Evolutionary conservation across 2,797 vertebrate genomes (phyloP).

Genomic region (Gallinago nigripennis): DNA sequence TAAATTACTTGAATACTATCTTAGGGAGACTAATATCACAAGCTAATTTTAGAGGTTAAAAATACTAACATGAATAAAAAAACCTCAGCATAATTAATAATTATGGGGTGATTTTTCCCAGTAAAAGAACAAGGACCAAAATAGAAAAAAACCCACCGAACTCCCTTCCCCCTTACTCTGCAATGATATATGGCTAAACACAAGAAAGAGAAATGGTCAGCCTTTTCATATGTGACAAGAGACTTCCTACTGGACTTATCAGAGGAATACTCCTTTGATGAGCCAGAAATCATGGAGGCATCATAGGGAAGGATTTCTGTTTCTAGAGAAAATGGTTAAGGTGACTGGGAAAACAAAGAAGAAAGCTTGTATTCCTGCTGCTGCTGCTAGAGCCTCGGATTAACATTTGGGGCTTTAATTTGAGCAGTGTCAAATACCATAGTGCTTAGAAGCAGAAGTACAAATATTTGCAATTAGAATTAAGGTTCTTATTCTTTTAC

Average conservation of each 20-base stretch:
- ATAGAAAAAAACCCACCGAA: not conserved
- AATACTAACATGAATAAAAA: not conserved
- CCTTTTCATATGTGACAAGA: not conserved
- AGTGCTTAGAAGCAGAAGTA: conserved; percentile 32
- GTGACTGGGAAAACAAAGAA: conserved; percentile 41
- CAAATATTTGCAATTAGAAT: conserved; percentile 56
- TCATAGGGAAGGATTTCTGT: not conserved
- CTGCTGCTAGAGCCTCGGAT: not conserved
- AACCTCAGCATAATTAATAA: not conserved
- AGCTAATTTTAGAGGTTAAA: not conserved
- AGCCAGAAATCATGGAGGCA: conserved; percentile 1
- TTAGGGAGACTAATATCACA: not conserved
- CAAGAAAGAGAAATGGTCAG: not conserved
- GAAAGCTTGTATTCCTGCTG: conserved; percentile 1
- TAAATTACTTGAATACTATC: not conserved
- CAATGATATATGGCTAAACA: not conserved
- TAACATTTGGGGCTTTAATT: conserved; percentile 44
- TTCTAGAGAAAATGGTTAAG: conserved; percentile 15
- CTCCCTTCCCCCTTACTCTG: not conserved
- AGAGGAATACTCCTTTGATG: not conserved
- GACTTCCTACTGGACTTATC: conserved; percentile 7
- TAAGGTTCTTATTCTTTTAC: conserved; percentile 21
- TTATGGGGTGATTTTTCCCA: fast-evolving
- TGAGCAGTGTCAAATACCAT: conserved; percentile 38
- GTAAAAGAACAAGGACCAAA: not conserved